Evolutionary conservation across 2,113 vertebrate species (phyloP).

Genomic region (Trichechus manatus): DNA sequence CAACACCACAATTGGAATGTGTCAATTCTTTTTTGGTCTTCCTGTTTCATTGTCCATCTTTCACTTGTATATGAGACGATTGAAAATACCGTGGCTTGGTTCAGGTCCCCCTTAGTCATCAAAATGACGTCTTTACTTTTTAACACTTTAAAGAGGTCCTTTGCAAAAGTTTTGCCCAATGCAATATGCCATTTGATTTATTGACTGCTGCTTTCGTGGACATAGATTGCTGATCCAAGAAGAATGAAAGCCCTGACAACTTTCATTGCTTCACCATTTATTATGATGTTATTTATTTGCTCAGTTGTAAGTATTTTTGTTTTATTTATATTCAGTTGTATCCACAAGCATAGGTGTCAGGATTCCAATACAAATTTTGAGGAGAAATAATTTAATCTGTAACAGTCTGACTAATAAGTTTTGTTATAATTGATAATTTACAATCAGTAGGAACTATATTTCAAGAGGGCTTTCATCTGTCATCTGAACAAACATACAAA

Average conservation of each 20-base stretch:
- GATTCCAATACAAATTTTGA: no score
- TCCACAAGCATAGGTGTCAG: no score
- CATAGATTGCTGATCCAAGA: not conserved
- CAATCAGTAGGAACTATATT: not conserved
- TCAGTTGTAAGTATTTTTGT: not conserved
- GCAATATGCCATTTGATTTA: not conserved
- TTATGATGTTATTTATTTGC: not conserved
- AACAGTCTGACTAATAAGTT: not conserved
- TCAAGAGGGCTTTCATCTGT: not conserved
- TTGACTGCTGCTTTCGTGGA: not conserved
- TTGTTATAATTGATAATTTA: slow-evolving; percentile 13
- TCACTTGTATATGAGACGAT: not conserved
- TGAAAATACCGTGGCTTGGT: not conserved
- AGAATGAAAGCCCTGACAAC: not conserved
- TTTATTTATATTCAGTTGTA: not conserved
- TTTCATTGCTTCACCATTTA: not conserved
- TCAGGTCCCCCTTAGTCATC: not conserved
- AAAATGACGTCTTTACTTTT: not conserved
- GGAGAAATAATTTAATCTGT: no score
- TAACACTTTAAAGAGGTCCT: not conserved
- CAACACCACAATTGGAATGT: not conserved
- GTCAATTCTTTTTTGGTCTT: not conserved
- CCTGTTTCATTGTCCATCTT: not conserved
- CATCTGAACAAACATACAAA: slow-evolving; percentile 24
- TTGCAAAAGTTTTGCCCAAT: not conserved